A percentile compares a stretch with the other conserved stretches of the same genome.
Evolutionary conservation across 2,888 invertebrate species (phyloP).

Genomic region (Urechis unicinctus): DNA sequence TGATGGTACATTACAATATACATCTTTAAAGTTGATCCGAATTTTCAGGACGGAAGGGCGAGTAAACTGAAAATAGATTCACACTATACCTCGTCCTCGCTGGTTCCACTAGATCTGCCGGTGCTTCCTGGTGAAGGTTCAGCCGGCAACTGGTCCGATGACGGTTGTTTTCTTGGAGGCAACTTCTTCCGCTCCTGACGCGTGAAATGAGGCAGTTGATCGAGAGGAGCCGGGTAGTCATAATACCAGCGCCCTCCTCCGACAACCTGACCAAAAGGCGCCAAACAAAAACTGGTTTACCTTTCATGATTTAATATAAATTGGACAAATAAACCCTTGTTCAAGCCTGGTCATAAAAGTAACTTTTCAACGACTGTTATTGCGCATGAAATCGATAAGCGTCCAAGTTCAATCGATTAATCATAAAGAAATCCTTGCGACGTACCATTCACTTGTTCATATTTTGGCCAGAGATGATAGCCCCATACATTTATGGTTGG

Average conservation of each 20-base stretch:
- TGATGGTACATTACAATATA: not conserved
- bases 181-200: not conserved
- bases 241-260: conserved; percentile 9
- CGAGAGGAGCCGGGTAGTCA: conserved; percentile 9
- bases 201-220: conserved; percentile 13
- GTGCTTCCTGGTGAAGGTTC: too few relatives aligned
- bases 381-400: too few relatives aligned
- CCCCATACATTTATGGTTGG: too few relatives aligned
- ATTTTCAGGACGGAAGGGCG: not conserved
- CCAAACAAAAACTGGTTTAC: not conserved
- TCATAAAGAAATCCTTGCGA: too few relatives aligned
- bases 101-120: too few relatives aligned
- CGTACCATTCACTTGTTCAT: too few relatives aligned
- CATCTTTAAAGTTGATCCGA: not conserved
- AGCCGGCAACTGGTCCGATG: not conserved
- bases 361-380: too few relatives aligned
- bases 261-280: not conserved
- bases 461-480: too few relatives aligned
- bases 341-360: too few relatives aligned
- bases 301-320: too few relatives aligned
- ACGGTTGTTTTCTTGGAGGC: not conserved
- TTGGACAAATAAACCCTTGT: too few relatives aligned
- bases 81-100: not conserved
- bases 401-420: too few relatives aligned
- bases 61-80: not conserved